Evolutionary conservation across 2,888 invertebrate species (phyloP).

Genomic region (Lepidonotus clava): DNA sequence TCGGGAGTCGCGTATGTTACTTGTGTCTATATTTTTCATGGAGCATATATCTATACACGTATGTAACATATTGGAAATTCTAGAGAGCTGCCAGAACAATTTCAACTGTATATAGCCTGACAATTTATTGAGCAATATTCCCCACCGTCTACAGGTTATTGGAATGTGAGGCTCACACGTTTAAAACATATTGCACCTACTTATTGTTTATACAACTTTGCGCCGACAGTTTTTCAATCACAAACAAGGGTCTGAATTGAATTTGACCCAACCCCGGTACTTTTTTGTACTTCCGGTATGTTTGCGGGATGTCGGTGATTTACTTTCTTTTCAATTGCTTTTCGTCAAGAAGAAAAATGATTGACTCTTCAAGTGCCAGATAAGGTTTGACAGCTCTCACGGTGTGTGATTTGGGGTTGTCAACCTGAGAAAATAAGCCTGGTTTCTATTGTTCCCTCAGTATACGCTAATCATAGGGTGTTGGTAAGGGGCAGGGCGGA

Average conservation of each 20-base stretch:
- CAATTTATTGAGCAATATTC: too few relatives aligned
- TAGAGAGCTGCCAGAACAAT: background rate
- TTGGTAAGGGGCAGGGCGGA: background rate
- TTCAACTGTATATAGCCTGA: too few relatives aligned
- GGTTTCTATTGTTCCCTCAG: background rate
- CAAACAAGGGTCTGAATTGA: too few relatives aligned
- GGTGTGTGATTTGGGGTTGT: background rate
- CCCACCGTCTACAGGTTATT: too few relatives aligned
- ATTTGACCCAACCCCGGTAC: too few relatives aligned
- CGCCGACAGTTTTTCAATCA: too few relatives aligned
- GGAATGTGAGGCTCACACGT: too few relatives aligned
- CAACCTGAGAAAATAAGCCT: background rate
- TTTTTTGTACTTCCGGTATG: constrained; percentile 24
- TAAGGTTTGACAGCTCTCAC: constrained; percentile 8
- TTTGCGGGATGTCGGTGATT: background rate
- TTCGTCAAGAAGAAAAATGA: background rate
- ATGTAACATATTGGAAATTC: background rate
- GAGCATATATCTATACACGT: background rate
- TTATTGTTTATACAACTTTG: too few relatives aligned
- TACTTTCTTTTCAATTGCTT: background rate
- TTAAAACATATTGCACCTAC: too few relatives aligned
- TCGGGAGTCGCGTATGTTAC: too few relatives aligned
- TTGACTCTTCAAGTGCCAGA: background rate
- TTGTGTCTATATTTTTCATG: too few relatives aligned
- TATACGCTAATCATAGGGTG: background rate